phyloP scores from a whole-genome alignment of 2,888 invertebrate species.

The Hipparchia sbordonii region DNA sequence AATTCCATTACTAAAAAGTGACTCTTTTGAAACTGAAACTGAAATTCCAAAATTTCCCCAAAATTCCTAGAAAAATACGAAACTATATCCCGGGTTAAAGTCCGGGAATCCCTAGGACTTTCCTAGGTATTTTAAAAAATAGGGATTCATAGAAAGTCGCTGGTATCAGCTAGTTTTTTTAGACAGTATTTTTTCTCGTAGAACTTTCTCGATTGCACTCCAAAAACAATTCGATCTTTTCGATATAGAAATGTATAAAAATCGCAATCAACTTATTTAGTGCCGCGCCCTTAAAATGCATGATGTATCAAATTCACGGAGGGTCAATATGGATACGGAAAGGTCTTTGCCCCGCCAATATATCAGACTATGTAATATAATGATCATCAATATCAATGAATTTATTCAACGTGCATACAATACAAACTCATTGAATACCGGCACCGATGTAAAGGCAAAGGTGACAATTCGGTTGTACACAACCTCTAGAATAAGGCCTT shows the following conservation, averaged over 20 bases:
- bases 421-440: constrained; percentile 10
- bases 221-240: background rate
- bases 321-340: constrained; percentile 1
- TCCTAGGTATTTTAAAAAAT: too few species aligned
- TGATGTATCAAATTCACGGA: constrained; percentile 19
- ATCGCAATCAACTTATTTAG: constrained; percentile 3
- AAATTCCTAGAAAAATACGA: too few species aligned
- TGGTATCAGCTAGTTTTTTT: too few species aligned
- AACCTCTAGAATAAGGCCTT: background rate
- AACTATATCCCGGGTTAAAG: too few species aligned
- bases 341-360: constrained; percentile 13
- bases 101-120: too few species aligned
- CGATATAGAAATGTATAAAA: background rate
- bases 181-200: too few species aligned
- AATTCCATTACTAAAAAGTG: too few species aligned
- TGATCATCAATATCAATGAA: constrained; percentile 15
- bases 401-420: constrained; percentile 14
- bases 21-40: too few species aligned
- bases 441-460: constrained; percentile 18
- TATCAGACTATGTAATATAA: background rate
- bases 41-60: too few species aligned
- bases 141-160: too few species aligned
- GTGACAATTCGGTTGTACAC: background rate
- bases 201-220: too few species aligned
- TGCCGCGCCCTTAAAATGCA: constrained; percentile 6